These are phyloP conservation scores for Lemur catta DNA, from an alignment of 2,797 vertebrate genomes.

Conservation along the genomic window DNA sequence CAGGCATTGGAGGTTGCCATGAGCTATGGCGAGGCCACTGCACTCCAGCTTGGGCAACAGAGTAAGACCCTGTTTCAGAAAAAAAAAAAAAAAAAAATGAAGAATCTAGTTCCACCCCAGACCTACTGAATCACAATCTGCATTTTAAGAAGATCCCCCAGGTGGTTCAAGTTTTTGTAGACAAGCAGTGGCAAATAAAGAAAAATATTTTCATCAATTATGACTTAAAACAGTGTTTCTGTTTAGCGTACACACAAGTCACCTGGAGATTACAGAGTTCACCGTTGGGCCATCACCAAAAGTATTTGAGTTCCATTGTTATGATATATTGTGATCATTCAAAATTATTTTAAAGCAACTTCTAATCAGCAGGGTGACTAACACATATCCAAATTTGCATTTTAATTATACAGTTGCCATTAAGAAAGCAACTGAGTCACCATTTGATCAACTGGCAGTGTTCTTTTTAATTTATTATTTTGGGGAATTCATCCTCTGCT, in stretches of 20 bases:
- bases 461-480: background rate
- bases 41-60: background rate
- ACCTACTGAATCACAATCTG: background rate
- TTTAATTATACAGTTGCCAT: slow-evolving; percentile 1
- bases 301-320: background rate
- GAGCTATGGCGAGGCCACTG: background rate
- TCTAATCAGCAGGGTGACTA: background rate
- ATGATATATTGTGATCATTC: background rate
- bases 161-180: background rate
- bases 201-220: background rate
- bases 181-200: background rate
- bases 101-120: too few relatives aligned
- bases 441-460: background rate
- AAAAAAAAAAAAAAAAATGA: background rate
- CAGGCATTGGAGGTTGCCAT: background rate
- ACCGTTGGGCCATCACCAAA: background rate
- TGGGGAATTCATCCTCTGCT: background rate
- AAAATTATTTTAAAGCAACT: slow-evolving; percentile 17
- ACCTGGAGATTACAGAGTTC: background rate
- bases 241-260: background rate
- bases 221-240: background rate
- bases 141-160: background rate
- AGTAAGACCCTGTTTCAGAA: background rate
- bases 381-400: background rate
- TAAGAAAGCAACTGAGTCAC: background rate